Base-by-base conservation (phyloP, 1,140 invertebrate genomes). In the Bombus waltoni region DNA sequence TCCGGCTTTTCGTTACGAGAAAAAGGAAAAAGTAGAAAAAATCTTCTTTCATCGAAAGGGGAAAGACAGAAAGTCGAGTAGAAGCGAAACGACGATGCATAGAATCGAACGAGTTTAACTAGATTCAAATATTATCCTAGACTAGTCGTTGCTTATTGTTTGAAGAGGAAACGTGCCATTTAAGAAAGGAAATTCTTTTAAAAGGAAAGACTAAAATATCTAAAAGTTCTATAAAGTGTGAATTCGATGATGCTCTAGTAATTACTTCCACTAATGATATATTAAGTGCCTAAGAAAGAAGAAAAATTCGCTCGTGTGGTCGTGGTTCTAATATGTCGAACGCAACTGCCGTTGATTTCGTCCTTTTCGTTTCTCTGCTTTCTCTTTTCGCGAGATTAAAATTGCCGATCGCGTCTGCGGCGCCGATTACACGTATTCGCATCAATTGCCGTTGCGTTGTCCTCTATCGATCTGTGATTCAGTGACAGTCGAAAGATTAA, bases 151-250 rank as follows among this genome's bases (percentile, higher is more conserved):
- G 81, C 59, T 87, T 89, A 73, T 70, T 53, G 73, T 71, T 71
- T 66, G 83, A 87, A 86, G 70, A 91, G 38, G 87, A 90, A 88
- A 91, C 92, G 92, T 93, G 92, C 92, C 80, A 66, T 87, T 91
- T 85, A 81, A 35, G 13, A 76, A 83, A 89, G 88, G 81, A 65
- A 40, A 59, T 53, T 53, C 79, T 66, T 90, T 73, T 72, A 65
- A 89, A 85, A 70, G 79, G 57, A 88, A 89, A 85, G 22, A 83
- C 86, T 91, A 91, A 84, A 85, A 73, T 91, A 70, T 89, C 90
- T 92, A 92, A 81, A 15, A 89, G 80, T 84, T 86, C 57, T 87
- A 83, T 62, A 80, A 65, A 57, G 85, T 74, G 86, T 77, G 70
- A 88, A 76, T 75, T 85, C 77, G 84, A 85, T 70, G 84, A 85